Conservation (phyloP, 2,888 invertebrate species). For the Teinopalpus imperialis region DNA sequence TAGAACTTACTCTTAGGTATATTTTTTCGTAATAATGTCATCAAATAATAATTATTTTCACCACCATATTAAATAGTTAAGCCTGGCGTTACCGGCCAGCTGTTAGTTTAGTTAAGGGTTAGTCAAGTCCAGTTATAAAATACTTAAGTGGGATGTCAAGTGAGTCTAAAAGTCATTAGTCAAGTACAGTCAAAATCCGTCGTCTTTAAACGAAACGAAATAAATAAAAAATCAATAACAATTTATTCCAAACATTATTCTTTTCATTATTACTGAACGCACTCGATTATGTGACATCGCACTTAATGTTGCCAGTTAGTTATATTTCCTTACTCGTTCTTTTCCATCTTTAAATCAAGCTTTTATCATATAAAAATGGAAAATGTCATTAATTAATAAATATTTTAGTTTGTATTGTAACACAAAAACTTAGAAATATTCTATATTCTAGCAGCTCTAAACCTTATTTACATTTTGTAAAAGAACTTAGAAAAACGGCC, state of each 20-base stretch:
- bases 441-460: conserved; percentile 28
- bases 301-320: conserved; percentile 63
- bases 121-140: conserved; percentile 43
- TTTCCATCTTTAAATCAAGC: conserved; percentile 43
- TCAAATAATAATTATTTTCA: too few relatives aligned
- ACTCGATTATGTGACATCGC: conserved; percentile 63
- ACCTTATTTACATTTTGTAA: conserved; percentile 43
- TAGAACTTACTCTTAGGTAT: too few relatives aligned
- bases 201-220: conserved; percentile 40
- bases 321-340: conserved; percentile 38
- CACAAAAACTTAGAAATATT: conserved; percentile 29
- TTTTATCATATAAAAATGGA: conserved; percentile 51
- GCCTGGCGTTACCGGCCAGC: not conserved
- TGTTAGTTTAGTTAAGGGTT: conserved; percentile 29
- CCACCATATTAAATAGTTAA: too few relatives aligned
- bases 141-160: conserved; percentile 73
- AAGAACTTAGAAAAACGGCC: conserved; percentile 27
- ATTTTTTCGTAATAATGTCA: too few relatives aligned
- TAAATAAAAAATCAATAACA: conserved; percentile 47
- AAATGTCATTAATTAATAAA: conserved; percentile 34
- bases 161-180: conserved; percentile 38
- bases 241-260: conserved; percentile 56
- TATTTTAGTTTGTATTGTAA: conserved; percentile 30
- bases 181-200: conserved; percentile 39
- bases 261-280: conserved; percentile 42